phyloP scores from a whole-genome alignment of 2,113 vertebrate species.

The Opisthocomus hoazin region DNA sequence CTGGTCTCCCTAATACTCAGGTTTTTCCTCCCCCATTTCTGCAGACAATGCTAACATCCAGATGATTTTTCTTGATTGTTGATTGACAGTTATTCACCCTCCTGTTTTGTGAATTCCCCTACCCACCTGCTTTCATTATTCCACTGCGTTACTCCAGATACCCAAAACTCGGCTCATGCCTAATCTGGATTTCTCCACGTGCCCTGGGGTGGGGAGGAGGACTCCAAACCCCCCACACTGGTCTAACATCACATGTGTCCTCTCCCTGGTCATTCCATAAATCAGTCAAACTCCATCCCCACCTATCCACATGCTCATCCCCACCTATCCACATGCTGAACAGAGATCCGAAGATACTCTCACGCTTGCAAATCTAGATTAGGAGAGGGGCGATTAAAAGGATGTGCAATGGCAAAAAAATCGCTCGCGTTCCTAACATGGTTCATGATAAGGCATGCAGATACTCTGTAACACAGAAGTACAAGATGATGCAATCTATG shows the following conservation, averaged over 20 bases:
- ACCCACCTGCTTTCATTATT: neutral
- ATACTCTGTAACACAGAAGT: neutral
- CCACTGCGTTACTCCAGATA: neutral
- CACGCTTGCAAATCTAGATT: neutral
- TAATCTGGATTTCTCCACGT: neutral
- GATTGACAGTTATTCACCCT: neutral
- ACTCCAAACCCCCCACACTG: fast-evolving
- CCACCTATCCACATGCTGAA: neutral
- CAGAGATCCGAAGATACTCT: neutral
- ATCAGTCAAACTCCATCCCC: neutral
- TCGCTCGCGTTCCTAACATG: neutral
- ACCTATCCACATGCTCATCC: neutral
- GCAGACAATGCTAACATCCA: neutral
- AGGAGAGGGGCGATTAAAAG: neutral
- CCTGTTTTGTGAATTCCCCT: neutral
- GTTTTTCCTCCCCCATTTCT: neutral
- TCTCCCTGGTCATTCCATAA: neutral
- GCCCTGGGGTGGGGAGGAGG: neutral
- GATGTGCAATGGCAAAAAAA: neutral
- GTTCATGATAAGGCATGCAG: neutral
- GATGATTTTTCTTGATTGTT: neutral
- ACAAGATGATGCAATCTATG: neutral
- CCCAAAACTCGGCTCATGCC: neutral
- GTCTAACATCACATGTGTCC: neutral
- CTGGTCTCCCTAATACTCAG: neutral